These are phyloP conservation scores for Steinernema feltiae DNA, from an alignment of 1,140 invertebrate species.

Conservation along the genomic window DNA sequence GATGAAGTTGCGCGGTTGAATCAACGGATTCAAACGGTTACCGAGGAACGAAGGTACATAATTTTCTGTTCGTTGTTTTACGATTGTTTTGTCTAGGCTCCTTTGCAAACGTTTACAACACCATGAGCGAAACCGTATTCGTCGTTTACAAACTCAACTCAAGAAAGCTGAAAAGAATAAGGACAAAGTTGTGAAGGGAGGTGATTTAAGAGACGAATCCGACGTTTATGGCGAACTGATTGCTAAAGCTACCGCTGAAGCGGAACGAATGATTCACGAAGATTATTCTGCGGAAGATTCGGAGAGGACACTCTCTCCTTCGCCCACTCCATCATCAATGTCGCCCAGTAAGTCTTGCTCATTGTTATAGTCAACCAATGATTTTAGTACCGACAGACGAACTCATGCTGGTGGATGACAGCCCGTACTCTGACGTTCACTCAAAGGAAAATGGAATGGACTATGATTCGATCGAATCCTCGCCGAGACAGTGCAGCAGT, in stretches of 20 bases:
- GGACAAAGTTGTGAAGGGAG: constrained; percentile 1
- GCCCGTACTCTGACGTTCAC: background rate
- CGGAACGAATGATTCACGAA: background rate
- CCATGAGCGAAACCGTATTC: constrained; percentile 42
- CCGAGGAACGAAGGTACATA: constrained; percentile 38
- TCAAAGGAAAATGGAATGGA: constrained; percentile 5
- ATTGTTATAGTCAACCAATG: too few species aligned
- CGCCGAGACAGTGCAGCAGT: background rate
- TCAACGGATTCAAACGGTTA: constrained; percentile 42
- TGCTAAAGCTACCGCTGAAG: background rate
- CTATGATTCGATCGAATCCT: background rate
- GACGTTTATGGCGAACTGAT: background rate
- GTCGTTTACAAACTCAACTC: constrained; percentile 36
- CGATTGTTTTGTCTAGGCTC: constrained; percentile 32
- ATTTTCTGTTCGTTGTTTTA: constrained; percentile 5
- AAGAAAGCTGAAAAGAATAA: constrained; percentile 33
- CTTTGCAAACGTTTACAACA: constrained; percentile 40
- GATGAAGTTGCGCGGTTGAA: constrained; percentile 40
- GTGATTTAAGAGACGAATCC: background rate
- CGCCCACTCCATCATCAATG: background rate
- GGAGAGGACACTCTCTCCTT: background rate
- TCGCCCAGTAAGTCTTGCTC: background rate
- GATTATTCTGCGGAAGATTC: background rate
- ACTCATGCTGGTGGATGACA: background rate
- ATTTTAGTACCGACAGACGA: background rate